These are phyloP conservation scores for Griposia aprilina DNA, from an alignment of 2,888 invertebrate genomes.

Conservation along the genomic window DNA sequence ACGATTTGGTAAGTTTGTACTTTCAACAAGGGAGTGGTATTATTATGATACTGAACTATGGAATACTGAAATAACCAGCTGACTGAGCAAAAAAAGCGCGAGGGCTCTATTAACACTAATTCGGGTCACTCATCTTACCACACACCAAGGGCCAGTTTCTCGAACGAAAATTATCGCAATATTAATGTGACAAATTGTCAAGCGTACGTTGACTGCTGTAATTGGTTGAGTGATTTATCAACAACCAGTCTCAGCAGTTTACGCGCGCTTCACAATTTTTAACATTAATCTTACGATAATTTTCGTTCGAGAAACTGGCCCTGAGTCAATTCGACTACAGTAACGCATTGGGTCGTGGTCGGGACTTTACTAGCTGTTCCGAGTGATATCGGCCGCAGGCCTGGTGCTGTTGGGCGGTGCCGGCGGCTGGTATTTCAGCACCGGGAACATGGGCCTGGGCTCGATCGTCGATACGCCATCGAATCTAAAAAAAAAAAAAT, in stretches of 20 bases:
- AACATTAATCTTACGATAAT: background rate
- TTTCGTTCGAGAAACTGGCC: background rate
- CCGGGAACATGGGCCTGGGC: constrained; percentile 84
- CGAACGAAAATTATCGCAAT: background rate
- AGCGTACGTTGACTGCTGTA: background rate
- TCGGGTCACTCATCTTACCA: constrained; percentile 51
- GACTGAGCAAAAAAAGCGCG: constrained; percentile 57
- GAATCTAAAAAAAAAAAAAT: constrained; percentile 72
- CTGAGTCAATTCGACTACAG: constrained; percentile 53
- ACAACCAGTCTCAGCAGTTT: background rate
- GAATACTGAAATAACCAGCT: constrained; percentile 37
- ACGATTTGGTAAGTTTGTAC: constrained; percentile 65
- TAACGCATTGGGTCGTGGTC: constrained; percentile 27
- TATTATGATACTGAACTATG: constrained; percentile 17
- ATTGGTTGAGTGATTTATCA: background rate
- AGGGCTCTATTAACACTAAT: constrained; percentile 51
- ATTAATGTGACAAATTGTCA: background rate
- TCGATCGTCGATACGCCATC: constrained; percentile 84
- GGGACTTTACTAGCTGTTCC: constrained; percentile 71
- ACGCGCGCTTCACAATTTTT: background rate
- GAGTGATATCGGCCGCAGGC: constrained; percentile 65
- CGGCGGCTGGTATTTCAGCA: constrained; percentile 78
- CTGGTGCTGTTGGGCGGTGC: constrained; percentile 67
- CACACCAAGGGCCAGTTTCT: constrained; percentile 12
- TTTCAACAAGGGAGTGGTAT: constrained; percentile 32